These are phyloP conservation scores for Eremophila alpestris DNA, from an alignment of 2,797 vertebrate genomes.

Conservation along the genomic window DNA sequence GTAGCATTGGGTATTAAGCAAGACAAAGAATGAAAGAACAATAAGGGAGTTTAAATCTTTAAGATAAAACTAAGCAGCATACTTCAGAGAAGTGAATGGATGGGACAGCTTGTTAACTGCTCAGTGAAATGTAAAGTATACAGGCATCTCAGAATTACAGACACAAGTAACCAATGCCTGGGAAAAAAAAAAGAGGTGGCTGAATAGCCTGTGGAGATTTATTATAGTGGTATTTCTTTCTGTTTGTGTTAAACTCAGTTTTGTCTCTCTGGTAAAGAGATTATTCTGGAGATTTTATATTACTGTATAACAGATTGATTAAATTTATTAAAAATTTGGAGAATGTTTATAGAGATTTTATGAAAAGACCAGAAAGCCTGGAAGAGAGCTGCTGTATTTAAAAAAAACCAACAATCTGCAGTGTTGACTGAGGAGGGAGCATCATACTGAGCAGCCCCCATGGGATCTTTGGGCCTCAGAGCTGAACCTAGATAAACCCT, in stretches of 20 bases:
- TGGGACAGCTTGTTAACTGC: slow-evolving; percentile 17
- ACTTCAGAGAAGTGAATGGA: neutral
- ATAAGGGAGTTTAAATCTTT: neutral
- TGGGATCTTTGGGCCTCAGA: neutral
- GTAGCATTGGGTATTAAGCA: neutral
- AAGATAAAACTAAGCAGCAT: neutral
- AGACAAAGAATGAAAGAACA: slow-evolving; percentile 1
- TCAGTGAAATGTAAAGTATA: slow-evolving; percentile 13
- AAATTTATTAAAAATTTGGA: neutral
- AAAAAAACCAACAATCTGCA: neutral
- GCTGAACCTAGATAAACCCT: neutral
- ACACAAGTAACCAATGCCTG: neutral
- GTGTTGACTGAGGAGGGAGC: neutral
- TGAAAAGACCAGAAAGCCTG: neutral
- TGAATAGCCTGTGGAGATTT: neutral
- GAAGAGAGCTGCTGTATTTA: neutral
- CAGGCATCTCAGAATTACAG: neutral
- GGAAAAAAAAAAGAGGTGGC: neutral
- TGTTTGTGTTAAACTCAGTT: slow-evolving; percentile 10
- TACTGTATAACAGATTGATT: neutral
- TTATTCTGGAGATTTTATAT: slow-evolving; percentile 4
- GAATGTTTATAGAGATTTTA: neutral
- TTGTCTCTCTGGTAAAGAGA: neutral
- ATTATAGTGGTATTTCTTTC: neutral
- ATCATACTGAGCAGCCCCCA: neutral